These are phyloP conservation scores for Portunus trituberculatus DNA, from an alignment of 1,140 invertebrate genomes.

Conservation along the genomic window DNA sequence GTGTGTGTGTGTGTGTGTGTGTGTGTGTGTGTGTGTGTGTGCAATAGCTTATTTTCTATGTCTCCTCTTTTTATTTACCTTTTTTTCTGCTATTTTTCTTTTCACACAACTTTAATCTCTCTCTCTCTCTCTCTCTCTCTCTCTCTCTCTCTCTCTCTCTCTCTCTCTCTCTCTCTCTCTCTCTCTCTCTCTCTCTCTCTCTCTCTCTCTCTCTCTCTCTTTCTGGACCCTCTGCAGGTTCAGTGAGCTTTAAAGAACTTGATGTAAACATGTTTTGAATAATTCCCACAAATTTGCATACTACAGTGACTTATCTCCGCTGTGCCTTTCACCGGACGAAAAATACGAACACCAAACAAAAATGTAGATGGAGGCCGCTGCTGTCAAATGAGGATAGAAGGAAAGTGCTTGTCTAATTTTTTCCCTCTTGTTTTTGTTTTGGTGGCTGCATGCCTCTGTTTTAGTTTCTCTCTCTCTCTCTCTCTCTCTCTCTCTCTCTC, in stretches of 20 bases:
- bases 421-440: too few relatives aligned
- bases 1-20: too few relatives aligned
- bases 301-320: not conserved
- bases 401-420: not conserved
- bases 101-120: not conserved
- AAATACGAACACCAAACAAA: too few relatives aligned
- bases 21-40: too few relatives aligned
- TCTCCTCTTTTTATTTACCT: not conserved
- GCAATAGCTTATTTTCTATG: too few relatives aligned
- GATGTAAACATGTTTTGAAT: not conserved
- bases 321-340: not conserved
- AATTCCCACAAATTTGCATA: not conserved
- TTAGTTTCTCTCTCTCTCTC: too few relatives aligned
- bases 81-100: not conserved
- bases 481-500: too few relatives aligned
- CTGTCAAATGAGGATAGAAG: not conserved
- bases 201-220: not conserved
- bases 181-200: not conserved
- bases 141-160: too few relatives aligned
- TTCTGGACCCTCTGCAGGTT: not conserved
- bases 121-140: not conserved
- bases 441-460: too few relatives aligned
- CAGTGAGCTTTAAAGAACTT: conserved; percentile 2
- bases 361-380: not conserved
- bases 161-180: not conserved